phyloP scores from a whole-genome alignment of 2,797 vertebrate species.

The Loris lydekkerianus region DNA sequence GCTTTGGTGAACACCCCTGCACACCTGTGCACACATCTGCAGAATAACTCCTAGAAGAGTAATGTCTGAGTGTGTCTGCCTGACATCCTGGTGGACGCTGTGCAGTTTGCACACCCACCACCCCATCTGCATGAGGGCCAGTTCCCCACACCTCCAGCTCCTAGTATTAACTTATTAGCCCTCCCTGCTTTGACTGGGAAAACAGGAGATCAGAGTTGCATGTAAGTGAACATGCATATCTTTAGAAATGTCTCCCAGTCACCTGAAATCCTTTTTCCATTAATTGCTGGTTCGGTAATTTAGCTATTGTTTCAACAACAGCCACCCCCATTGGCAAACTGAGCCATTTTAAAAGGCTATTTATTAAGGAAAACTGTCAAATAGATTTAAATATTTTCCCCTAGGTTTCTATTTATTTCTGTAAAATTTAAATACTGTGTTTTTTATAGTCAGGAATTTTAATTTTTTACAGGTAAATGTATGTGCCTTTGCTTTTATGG shows the following conservation, averaged over 20 bases:
- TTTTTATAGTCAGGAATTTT: constrained; percentile 21
- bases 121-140: accelerated
- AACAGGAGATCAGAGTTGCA: accelerated
- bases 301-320: background rate
- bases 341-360: background rate
- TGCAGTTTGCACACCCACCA: background rate
- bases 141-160: accelerated
- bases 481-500: background rate
- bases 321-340: too few species aligned
- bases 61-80: accelerated
- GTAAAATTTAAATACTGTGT: background rate
- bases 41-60: accelerated
- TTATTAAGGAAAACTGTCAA: constrained; percentile 23
- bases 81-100: accelerated
- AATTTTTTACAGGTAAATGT: background rate
- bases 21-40: background rate
- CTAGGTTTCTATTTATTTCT: background rate
- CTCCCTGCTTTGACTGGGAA: background rate
- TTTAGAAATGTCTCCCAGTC: background rate
- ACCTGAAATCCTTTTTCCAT: accelerated
- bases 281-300: background rate
- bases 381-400: background rate
- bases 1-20: background rate
- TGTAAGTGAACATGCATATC: background rate
- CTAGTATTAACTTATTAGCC: accelerated